A percentile compares a stretch with the other conserved stretches of the same genome.
Conservation (phyloP, 2,888 invertebrate genomes). For the Terebella lapidaria region DNA sequence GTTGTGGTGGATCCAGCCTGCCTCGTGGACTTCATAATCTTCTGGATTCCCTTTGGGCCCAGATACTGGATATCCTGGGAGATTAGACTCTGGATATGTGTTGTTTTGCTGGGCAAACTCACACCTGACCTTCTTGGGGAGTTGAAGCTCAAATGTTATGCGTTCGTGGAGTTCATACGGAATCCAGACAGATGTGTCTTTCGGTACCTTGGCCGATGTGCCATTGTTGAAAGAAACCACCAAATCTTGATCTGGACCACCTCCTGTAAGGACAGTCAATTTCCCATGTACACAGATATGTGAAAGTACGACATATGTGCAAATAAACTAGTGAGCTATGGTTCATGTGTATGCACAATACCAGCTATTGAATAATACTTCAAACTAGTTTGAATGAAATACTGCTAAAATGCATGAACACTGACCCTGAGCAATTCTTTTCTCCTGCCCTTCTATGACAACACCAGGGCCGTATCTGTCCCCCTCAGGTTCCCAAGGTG, state of each 20-base stretch:
- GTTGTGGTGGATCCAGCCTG: slow-evolving; percentile 19
- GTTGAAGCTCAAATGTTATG: slow-evolving; percentile 42
- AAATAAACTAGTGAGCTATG: no score
- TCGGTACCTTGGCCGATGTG: slow-evolving; percentile 35
- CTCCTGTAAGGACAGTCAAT: slow-evolving; percentile 33
- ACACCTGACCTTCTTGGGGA: slow-evolving; percentile 43
- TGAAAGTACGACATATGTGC: no score
- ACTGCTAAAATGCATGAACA: not conserved
- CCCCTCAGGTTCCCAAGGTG: slow-evolving; percentile 46
- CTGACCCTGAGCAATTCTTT: slow-evolving; percentile 18
- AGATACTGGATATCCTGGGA: slow-evolving; percentile 46
- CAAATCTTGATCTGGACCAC: slow-evolving; percentile 34
- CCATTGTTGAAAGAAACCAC: slow-evolving; percentile 48
- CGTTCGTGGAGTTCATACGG: slow-evolving; percentile 46
- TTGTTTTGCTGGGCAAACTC: slow-evolving; percentile 34
- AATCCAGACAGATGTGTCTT: slow-evolving; percentile 44
- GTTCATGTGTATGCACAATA: no score
- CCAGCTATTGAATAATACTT: no score
- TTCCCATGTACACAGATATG: no score
- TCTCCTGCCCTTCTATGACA: slow-evolving; percentile 48
- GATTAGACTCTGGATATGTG: slow-evolving; percentile 37
- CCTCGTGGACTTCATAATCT: slow-evolving; percentile 35
- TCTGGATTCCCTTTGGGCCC: slow-evolving; percentile 37
- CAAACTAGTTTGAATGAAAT: no score
- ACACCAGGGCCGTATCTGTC: slow-evolving; percentile 46